A percentile compares a stretch with the other conserved stretches of the same genome.
Conservation (phyloP, 2,113 vertebrate species). For the Sylvia atricapilla region DNA sequence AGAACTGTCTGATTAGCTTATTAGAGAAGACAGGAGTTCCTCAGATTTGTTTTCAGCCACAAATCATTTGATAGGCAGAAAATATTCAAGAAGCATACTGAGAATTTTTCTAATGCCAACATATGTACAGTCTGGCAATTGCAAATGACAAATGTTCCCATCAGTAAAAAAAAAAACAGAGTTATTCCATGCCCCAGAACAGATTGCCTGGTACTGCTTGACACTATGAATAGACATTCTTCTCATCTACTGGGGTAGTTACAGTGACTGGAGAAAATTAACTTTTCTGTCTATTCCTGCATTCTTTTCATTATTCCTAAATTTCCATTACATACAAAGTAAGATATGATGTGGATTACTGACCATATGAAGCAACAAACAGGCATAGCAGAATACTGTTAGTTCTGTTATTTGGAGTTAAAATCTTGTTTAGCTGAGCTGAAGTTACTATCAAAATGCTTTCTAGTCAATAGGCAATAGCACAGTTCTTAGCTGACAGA, state of each 20-base stretch:
- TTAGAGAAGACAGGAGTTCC: neutral
- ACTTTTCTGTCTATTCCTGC: neutral
- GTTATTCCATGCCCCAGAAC: neutral
- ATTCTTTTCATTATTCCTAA: neutral
- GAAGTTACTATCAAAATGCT: neutral
- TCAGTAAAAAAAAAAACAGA: neutral
- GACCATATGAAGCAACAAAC: neutral
- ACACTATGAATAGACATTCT: neutral
- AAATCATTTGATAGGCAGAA: neutral
- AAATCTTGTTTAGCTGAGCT: neutral
- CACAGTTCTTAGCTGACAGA: neutral
- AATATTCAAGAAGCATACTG: neutral
- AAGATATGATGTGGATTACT: neutral
- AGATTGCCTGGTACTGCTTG: neutral
- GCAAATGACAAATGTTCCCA: constrained; percentile 15
- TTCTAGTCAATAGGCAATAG: neutral
- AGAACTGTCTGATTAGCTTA: neutral
- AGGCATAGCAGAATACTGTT: neutral
- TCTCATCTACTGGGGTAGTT: neutral
- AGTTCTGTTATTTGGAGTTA: neutral
- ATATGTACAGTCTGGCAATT: constrained; percentile 15
- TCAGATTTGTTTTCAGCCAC: neutral
- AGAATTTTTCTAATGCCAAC: neutral
- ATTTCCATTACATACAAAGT: neutral
- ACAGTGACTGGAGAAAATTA: neutral